A percentile compares a stretch with the other conserved stretches of the same genome.
These are phyloP conservation scores for Andrena chrysosceles DNA, from an alignment of 2,888 invertebrate species.

Conservation along the genomic window DNA sequence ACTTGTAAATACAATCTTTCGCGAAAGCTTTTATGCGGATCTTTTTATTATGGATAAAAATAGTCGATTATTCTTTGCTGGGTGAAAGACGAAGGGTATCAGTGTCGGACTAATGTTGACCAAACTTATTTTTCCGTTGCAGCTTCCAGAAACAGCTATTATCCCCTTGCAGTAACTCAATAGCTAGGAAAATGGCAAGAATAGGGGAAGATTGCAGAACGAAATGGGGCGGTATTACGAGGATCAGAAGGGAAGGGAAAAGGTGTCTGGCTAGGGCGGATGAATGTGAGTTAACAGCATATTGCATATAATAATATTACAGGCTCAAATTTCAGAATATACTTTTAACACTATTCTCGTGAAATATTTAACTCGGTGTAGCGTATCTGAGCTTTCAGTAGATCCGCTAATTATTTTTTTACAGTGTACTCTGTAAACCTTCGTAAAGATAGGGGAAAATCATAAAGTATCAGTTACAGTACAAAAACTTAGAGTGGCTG, in stretches of 20 bases:
- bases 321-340: not conserved
- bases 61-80: not conserved
- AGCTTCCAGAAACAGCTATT: conserved; percentile 38
- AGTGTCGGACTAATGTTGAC: conserved; percentile 37
- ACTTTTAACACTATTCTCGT: not conserved
- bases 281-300: not conserved
- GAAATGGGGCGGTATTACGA: not conserved
- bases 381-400: not conserved
- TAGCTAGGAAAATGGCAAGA: conserved; percentile 42
- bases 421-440: not conserved
- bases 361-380: not conserved
- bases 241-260: not conserved
- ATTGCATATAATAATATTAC: conserved; percentile 3
- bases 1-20: too few species aligned
- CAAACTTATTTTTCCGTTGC: conserved; percentile 48
- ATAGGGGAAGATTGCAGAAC: conserved; percentile 9
- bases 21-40: not conserved
- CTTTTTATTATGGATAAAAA: too few species aligned
- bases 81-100: not conserved
- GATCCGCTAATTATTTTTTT: not conserved
- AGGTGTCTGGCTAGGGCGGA: conserved; percentile 5
- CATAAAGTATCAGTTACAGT: too few species aligned
- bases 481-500: too few species aligned
- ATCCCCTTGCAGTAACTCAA: conserved; percentile 47
- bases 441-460: not conserved